Conservation (phyloP, 2,888 invertebrate species). For the Osmoderma eremita region DNA sequence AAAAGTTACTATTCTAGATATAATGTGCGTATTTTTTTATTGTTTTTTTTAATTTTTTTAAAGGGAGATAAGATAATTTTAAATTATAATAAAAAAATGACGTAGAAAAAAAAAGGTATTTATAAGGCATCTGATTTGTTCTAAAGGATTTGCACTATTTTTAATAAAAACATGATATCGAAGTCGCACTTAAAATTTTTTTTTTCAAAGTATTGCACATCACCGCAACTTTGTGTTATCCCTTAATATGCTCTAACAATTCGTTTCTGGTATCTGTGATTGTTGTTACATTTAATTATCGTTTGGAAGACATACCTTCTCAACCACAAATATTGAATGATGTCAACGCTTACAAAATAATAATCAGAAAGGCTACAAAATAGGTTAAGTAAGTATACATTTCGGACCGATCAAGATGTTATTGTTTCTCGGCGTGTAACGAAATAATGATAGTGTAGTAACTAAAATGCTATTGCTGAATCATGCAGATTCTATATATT, state of each 20-base stretch:
- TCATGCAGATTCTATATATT: neutral
- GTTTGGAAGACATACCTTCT: slow-evolving; percentile 35
- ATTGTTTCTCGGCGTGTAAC: neutral
- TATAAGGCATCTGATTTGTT: slow-evolving; percentile 11
- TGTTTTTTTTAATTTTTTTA: slow-evolving; percentile 8
- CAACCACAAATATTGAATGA: slow-evolving; percentile 36
- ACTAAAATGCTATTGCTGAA: slow-evolving; percentile 9
- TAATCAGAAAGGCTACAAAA: slow-evolving; percentile 4
- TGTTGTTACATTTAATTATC: slow-evolving; percentile 20
- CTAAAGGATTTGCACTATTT: slow-evolving; percentile 6
- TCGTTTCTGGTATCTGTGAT: neutral
- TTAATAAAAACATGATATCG: slow-evolving; percentile 15
- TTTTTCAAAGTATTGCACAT: slow-evolving; percentile 40
- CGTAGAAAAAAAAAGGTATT: neutral
- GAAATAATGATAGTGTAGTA: too few species aligned
- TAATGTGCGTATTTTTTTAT: slow-evolving; percentile 6
- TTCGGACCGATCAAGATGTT: slow-evolving; percentile 6
- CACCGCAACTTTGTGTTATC: slow-evolving; percentile 33
- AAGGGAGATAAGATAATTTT: neutral
- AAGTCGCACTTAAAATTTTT: slow-evolving; percentile 29
- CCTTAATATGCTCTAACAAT: neutral
- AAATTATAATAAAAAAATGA: too few species aligned
- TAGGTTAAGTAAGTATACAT: slow-evolving; percentile 32
- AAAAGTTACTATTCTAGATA: slow-evolving; percentile 14
- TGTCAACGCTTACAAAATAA: slow-evolving; percentile 37